These are phyloP conservation scores for Lepilemur septentrionalis DNA, from an alignment of 2,797 vertebrate genomes.

Conservation along the genomic window DNA sequence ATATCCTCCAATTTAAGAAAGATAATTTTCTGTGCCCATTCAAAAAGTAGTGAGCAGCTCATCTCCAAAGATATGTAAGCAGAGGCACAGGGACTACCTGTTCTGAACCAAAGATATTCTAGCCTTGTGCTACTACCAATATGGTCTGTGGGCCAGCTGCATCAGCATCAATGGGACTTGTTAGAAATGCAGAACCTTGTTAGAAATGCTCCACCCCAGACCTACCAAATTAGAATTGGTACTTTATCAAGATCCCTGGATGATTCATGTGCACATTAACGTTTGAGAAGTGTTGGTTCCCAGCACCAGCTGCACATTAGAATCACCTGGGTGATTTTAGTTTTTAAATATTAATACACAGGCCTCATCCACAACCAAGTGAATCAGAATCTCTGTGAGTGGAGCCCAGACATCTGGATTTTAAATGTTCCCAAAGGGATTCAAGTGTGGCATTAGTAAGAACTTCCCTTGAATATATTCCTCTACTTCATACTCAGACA, in stretches of 20 bases:
- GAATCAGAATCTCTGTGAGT: background rate
- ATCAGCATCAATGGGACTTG: background rate
- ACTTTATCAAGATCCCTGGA: background rate
- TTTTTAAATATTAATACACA: background rate
- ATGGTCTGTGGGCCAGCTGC: background rate
- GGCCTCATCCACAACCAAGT: background rate
- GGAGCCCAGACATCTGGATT: background rate
- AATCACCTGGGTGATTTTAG: background rate
- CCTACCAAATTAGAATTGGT: background rate
- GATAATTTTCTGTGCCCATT: background rate
- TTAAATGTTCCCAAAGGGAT: background rate
- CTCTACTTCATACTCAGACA: background rate
- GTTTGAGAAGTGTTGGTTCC: background rate
- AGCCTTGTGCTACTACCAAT: background rate
- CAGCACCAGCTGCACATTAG: background rate
- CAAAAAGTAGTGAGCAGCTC: slow-evolving; percentile 21
- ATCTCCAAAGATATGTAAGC: background rate
- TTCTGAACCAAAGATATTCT: background rate
- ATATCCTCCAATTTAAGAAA: slow-evolving; percentile 4
- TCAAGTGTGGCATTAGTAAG: background rate
- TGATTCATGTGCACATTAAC: background rate
- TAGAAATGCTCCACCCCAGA: background rate
- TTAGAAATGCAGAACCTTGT: background rate
- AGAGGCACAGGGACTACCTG: background rate
- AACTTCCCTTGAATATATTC: background rate